A percentile compares a stretch with the other conserved stretches of the same genome.
Evolutionary conservation across 2,113 vertebrate genomes (phyloP).

Genomic region (Syngnathus scovelli): DNA sequence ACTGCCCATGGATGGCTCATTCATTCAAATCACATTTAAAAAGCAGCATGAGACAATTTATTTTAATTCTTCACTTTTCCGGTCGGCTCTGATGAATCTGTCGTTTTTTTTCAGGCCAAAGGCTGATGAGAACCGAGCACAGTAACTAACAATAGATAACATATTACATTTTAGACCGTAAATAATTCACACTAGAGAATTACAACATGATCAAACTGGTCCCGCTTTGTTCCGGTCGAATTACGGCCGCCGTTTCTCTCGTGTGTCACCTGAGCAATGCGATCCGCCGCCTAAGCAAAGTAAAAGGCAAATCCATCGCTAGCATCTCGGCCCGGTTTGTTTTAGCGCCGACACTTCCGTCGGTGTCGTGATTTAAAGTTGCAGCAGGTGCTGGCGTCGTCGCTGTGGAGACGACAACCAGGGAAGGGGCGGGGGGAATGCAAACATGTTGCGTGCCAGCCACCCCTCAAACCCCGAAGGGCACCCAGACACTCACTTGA

Average conservation of each 20-base stretch:
- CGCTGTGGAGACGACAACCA: constrained; percentile 36
- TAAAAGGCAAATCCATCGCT: constrained; percentile 27
- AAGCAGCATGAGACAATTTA: no score
- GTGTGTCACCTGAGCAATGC: constrained; percentile 47
- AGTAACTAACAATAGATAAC: neutral
- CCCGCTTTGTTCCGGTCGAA: constrained; percentile 25
- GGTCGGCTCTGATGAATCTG: no score
- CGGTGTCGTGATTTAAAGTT: constrained; percentile 6
- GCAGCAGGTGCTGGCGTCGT: constrained; percentile 41
- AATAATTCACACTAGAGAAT: neutral
- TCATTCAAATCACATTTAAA: no score
- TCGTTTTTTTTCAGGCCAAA: neutral
- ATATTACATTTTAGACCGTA: neutral
- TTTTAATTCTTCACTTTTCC: no score
- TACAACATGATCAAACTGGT: constrained; percentile 11
- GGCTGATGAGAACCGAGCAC: neutral
- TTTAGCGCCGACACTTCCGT: neutral
- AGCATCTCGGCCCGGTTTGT: neutral
- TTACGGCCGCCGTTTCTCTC: constrained; percentile 46
- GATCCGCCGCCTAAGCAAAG: constrained; percentile 29
- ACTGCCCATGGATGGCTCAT: no score
- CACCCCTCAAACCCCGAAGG: constrained; percentile 14
- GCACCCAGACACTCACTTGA: constrained; percentile 20
- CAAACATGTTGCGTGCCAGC: constrained; percentile 58
- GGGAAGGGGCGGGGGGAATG: constrained; percentile 40